phyloP scores from a whole-genome alignment of 1,140 invertebrate genomes.

The Nephila pilipes region DNA sequence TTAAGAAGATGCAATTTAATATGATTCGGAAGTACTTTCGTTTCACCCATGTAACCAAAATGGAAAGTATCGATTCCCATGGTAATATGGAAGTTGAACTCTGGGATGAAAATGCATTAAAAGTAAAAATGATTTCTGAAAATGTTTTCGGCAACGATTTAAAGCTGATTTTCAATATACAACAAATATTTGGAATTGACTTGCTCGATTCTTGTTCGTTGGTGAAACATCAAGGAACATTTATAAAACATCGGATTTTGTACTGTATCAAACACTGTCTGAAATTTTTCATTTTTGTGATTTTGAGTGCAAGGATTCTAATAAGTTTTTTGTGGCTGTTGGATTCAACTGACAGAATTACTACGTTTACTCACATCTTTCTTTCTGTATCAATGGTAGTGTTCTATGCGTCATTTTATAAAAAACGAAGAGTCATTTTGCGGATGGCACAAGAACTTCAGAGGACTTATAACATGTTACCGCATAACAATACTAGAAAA shows the following conservation, averaged over 20 bases:
- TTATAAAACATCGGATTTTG: background rate
- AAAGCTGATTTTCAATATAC: background rate
- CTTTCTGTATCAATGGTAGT: background rate
- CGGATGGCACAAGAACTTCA: too few relatives aligned
- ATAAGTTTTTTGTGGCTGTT: background rate
- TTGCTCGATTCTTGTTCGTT: background rate
- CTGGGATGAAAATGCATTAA: too few relatives aligned
- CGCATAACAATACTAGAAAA: too few relatives aligned
- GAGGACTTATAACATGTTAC: too few relatives aligned
- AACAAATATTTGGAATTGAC: background rate
- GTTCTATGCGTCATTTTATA: too few relatives aligned
- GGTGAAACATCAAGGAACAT: background rate
- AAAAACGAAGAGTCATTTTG: too few relatives aligned
- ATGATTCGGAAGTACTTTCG: too few relatives aligned
- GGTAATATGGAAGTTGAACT: too few relatives aligned
- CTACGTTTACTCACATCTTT: background rate
- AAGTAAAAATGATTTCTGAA: too few relatives aligned
- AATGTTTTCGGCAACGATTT: background rate
- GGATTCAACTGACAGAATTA: background rate
- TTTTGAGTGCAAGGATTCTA: background rate
- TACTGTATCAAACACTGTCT: background rate
- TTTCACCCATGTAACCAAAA: too few relatives aligned
- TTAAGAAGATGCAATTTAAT: too few relatives aligned
- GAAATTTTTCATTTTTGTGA: background rate
- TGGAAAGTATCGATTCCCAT: too few relatives aligned